Evolutionary conservation across 2,797 vertebrate species (phyloP), one percentile per base, ranked within the genome.

Genomic region (Clarias platycephalus): DNA sequence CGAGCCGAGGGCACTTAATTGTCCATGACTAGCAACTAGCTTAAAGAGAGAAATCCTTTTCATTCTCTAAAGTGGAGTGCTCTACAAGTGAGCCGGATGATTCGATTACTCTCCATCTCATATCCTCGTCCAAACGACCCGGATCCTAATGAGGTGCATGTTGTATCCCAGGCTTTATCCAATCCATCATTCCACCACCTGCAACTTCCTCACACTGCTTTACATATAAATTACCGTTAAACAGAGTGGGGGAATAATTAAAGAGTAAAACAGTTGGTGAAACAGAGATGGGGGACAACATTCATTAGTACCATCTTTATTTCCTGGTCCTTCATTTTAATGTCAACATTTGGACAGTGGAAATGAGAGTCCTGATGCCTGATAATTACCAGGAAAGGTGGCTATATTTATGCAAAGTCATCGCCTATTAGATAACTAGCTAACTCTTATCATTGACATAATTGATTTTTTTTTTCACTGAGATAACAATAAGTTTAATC

Each of bases 131-230:
- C 75, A 80, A 92, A 88, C 71, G 89, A 80, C 80, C 87, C 79
- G 87, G 87, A 91, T 89, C 85, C 90, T 91, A 92, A 92, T 92
- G 86, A 92, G 89, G 68, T 82, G 63, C 83, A 72, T 90, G 79
- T 86, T 90, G 89, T 87, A 85, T 87, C 86, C 87, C 83, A 88
- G 90, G 67, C 68, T 87, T 88, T 76, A 87, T 87, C 18, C 63
- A 87, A 90, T 93, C 88, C 85, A 91, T 92, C 90, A 91, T 88
- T 83, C 68, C 64, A 53, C 88, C 88, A 89, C 83, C 90, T 86
- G 86, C 80, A 86, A 81, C 74, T 83, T 80, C 40, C 85, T 81
- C 31, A 49, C 71, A 24, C 78, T 88, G 82, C 34, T 90, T 90
- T 86, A 89, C 85, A 88, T 90, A 88, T 89, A 88, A 88, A 89